Base-by-base conservation (phyloP, 2,113 vertebrate species). In the Mobula hypostoma region DNA sequence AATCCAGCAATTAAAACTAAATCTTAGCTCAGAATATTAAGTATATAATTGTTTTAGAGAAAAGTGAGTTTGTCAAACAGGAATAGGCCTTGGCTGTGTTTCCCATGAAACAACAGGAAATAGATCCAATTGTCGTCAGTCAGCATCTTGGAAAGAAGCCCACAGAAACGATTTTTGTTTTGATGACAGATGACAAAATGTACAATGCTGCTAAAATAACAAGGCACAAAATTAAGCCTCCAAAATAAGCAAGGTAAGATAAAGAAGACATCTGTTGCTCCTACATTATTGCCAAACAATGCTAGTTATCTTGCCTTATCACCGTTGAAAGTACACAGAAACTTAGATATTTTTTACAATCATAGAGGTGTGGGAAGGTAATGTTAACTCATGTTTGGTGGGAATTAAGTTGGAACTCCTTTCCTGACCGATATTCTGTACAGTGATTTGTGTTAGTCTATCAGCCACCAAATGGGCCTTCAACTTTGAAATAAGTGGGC, bases 71-170 rank as follows among this genome's bases (percentile, higher is more conserved):
- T 93, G 68, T 76, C 74, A 40, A 93, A 74, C 91, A 93, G 74
- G 91, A 93, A 76, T 93, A 74, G 70, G 68, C 36, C 72, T 76
- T 74, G 70, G 91, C 36, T 74, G 70, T 74, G 68, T 32, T 93
- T 93, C 91, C 68, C 91, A 74, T 93, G 91, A 48, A 93, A 93
- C 70, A 29, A 56, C 70, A 93, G 91, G 91, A 93, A 93, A 93
- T 93, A 56, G 91, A 76, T 93, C 68, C 68, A 93, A 93, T 36
- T 66, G 48, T 24, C 68, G 24, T 56, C 70, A 74, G 32, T 74
- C 91, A 93, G 36, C n/a, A 21, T 48, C 32, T 93, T 93, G 91
- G 91, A 93, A 76, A 24, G 68, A 76, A 93, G 91, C 91, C 91
- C 68, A 93, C 19, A 14, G 68, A 93, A 93, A 93, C 68, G 8